phyloP scores from a whole-genome alignment of 2,797 vertebrate genomes.

The Lagorchestes hirsutus region DNA sequence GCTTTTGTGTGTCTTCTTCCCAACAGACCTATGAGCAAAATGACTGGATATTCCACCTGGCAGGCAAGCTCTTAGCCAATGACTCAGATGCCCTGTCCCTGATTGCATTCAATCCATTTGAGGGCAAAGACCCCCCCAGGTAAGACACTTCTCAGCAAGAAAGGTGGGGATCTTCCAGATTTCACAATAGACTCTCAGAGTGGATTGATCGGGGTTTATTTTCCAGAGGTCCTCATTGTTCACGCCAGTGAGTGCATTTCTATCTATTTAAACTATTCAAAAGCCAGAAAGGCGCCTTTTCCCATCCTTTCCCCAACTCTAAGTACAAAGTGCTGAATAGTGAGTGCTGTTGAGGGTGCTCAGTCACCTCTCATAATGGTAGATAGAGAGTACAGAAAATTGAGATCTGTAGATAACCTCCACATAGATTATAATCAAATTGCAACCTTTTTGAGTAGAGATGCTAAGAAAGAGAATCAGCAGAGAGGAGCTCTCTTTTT shows the following conservation, averaged over 20 bases:
- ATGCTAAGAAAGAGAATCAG: background rate
- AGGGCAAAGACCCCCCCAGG: constrained; percentile 88
- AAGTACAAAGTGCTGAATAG: background rate
- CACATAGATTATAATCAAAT: background rate
- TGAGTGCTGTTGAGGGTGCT: background rate
- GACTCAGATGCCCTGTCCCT: constrained; percentile 90
- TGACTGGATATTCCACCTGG: constrained; percentile 96
- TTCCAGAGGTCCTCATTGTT: background rate
- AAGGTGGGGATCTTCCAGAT: background rate
- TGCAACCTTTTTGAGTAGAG: background rate
- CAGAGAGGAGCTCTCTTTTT: background rate
- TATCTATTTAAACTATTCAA: background rate
- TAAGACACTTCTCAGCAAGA: constrained; percentile 76
- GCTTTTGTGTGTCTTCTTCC: constrained; percentile 13
- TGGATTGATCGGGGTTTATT: background rate
- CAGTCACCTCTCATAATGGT: background rate
- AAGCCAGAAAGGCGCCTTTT: background rate
- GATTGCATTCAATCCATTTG: constrained; percentile 91
- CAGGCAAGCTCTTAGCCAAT: constrained; percentile 93
- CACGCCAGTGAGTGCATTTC: background rate
- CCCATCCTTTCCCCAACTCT: background rate
- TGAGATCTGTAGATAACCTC: background rate
- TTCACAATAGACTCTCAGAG: background rate
- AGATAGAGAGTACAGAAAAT: background rate
- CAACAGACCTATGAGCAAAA: constrained; percentile 96